Base-by-base conservation (phyloP, 2,113 vertebrate genomes). In the Protomyctophum bolini region DNA sequence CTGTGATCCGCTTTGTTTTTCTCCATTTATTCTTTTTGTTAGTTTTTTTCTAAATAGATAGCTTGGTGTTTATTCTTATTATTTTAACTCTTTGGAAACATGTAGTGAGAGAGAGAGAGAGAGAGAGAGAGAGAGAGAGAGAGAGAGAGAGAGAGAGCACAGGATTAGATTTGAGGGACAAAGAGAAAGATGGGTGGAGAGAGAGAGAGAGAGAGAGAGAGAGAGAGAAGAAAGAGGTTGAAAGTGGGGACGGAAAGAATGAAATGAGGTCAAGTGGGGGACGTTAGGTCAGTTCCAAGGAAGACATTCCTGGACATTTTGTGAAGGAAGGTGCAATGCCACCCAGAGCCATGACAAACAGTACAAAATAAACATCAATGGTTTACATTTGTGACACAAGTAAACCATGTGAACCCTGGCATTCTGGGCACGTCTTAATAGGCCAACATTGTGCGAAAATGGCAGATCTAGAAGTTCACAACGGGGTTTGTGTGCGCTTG, bases 301-400 rank as follows among this genome's bases (percentile, higher is more conserved):
- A 21, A 21, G 21, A 21, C 21, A 21, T 21, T 50, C 62, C 83
- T 76, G 71, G 89, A 89, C 86, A 86, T 89, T 90, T 83, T 83
- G 78, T 73, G 84, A 81, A 83, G 72, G 86, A 89, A 88, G 88
- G 86, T 84, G 46, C 41, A 80, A 88, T 66, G 78, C 79, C 77
- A 86, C 87, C 83, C 75, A 59, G 65, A 72, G 68, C 41, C 10
- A 62, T n/a, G 46, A 45, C 46, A 51, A 63, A 8, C 57, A 77
- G 56, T 71, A 64, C 12, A 57, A 77, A 60, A 81, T 75, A 88
- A 67, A 79, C 76, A 82, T 79, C 72, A 80, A 66, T 48, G 57
- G n/a, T n/a, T 28, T 50, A 28, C 45, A 50, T 64, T 64, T 47
- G 28, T 10, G 10, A 6, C 46, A 58, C 6, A 21, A 58, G 56